A percentile compares a stretch with the other conserved stretches of the same genome.
phyloP scores from a whole-genome alignment of 2,888 invertebrate genomes.

The Napeogenes sylphis region DNA sequence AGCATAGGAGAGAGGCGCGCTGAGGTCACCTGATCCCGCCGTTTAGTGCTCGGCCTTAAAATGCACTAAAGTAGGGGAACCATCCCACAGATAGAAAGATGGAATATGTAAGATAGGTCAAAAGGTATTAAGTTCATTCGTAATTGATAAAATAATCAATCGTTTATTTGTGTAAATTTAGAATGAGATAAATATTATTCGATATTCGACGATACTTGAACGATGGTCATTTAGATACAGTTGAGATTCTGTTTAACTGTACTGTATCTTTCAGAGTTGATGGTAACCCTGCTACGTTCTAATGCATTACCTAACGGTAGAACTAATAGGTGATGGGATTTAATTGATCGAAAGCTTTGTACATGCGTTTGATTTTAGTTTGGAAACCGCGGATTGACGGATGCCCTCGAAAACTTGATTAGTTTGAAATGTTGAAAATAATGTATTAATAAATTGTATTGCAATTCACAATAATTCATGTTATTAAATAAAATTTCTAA shows the following conservation, averaged over 20 bases:
- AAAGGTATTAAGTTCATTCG: too few relatives aligned
- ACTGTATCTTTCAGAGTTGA: neutral
- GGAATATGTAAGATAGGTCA: too few relatives aligned
- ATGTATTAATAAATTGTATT: too few relatives aligned
- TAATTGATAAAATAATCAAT: too few relatives aligned
- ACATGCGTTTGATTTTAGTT: slow-evolving; percentile 17
- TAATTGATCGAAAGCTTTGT: slow-evolving; percentile 37
- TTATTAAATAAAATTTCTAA: too few relatives aligned
- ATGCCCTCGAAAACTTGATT: slow-evolving; percentile 17
- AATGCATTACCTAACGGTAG: slow-evolving; percentile 35
- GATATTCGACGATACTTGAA: too few relatives aligned
- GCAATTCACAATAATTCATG: too few relatives aligned
- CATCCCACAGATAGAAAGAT: neutral
- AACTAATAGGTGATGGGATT: slow-evolving; percentile 35
- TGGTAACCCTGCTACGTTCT: slow-evolving; percentile 41
- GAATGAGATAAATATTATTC: too few relatives aligned
- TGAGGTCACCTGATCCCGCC: slow-evolving; percentile 26
- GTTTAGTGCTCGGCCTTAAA: slow-evolving; percentile 48
- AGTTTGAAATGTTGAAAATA: neutral
- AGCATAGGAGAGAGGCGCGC: slow-evolving; percentile 23
- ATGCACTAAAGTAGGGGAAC: slow-evolving; percentile 27
- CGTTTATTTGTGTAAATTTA: too few relatives aligned
- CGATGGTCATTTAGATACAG: slow-evolving; percentile 34
- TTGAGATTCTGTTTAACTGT: neutral
- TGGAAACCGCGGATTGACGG: slow-evolving; percentile 23